phyloP scores from a whole-genome alignment of 2,888 invertebrate species.

The Epinotia demarniana region DNA sequence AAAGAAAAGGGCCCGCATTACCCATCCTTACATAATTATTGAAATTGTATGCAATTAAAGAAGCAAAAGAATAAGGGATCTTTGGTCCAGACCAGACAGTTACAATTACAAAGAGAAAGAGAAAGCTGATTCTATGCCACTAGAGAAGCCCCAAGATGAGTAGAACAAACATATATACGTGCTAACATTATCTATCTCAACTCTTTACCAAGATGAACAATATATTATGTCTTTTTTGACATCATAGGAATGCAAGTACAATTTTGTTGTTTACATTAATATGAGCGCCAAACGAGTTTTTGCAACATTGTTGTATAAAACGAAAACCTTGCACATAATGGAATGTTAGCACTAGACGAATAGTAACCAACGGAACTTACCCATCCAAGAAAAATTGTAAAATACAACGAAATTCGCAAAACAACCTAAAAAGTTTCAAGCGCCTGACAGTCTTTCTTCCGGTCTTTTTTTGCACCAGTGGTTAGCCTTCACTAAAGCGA shows the following conservation, averaged over 20 bases:
- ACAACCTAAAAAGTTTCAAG: slow-evolving; percentile 21
- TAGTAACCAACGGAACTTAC: slow-evolving; percentile 17
- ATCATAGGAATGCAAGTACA: slow-evolving; percentile 1
- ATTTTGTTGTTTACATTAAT: slow-evolving; percentile 35
- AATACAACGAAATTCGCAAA: slow-evolving; percentile 9
- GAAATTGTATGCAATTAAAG: too few relatives aligned
- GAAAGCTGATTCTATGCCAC: background rate
- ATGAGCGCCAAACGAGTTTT: slow-evolving; percentile 20
- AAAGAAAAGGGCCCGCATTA: too few relatives aligned
- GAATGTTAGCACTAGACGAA: background rate
- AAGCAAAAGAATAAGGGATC: too few relatives aligned
- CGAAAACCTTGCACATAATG: background rate
- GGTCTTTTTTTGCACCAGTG: slow-evolving; percentile 39
- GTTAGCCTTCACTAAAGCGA: slow-evolving; percentile 41
- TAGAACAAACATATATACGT: background rate
- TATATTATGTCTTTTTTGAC: background rate
- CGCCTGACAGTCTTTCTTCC: slow-evolving; percentile 30
- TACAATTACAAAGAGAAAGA: background rate
- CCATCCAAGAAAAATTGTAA: slow-evolving; percentile 1
- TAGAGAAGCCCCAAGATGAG: background rate
- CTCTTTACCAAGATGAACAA: background rate
- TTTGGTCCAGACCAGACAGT: background rate
- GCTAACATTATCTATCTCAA: background rate
- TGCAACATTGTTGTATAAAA: slow-evolving; percentile 11
- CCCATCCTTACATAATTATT: too few relatives aligned